A percentile compares a stretch with the other conserved stretches of the same genome.
phyloP scores from a whole-genome alignment of 2,797 vertebrate genomes.

The Malurus splendens region DNA sequence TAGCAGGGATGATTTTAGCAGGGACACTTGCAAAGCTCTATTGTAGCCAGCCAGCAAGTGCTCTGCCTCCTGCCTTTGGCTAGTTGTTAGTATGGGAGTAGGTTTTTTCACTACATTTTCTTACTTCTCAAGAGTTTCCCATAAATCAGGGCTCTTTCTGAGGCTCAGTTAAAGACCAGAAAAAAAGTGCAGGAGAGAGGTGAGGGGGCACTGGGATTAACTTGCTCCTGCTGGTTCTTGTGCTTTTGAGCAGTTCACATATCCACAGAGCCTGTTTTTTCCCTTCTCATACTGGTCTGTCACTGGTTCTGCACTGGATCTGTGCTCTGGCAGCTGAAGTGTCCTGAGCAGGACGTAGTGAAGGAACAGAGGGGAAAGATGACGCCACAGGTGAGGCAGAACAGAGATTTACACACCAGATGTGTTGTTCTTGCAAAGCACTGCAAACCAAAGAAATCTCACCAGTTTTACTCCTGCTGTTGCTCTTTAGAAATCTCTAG shows the following conservation, averaged over 20 bases:
- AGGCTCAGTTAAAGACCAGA: background rate
- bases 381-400: background rate
- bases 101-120: background rate
- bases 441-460: background rate
- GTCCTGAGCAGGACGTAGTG: background rate
- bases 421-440: background rate
- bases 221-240: background rate
- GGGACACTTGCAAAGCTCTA: background rate
- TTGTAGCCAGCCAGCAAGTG: background rate
- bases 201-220: background rate
- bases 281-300: background rate
- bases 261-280: background rate
- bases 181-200: background rate
- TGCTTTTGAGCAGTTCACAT: background rate
- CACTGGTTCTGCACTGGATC: background rate
- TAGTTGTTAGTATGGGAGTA: background rate
- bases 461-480: background rate
- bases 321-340: background rate
- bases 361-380: background rate
- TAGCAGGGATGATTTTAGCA: slow-evolving; percentile 29
- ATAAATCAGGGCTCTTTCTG: background rate
- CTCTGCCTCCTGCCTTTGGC: background rate
- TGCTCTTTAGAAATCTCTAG: background rate
- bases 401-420: background rate
- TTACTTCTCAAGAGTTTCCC: background rate